Evolutionary conservation across 2,113 vertebrate genomes (phyloP).

Genomic region (Aythya baeri): DNA sequence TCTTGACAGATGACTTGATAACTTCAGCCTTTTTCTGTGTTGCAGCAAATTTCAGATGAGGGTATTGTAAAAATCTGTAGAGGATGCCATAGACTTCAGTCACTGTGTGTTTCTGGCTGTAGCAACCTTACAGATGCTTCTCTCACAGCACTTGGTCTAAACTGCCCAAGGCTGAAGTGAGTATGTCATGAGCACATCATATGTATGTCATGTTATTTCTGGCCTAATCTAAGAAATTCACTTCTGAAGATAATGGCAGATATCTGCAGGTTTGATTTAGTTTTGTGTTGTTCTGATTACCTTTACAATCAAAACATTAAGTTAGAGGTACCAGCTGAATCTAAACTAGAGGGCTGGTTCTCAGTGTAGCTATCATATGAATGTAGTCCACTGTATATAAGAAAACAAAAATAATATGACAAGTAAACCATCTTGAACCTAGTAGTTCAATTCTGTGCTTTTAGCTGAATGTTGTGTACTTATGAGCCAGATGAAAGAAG

Average conservation of each 20-base stretch:
- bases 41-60: constrained; percentile 89
- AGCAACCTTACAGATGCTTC: constrained; percentile 91
- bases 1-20: neutral
- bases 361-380: neutral
- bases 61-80: constrained; percentile 89
- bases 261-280: neutral
- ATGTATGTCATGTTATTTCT: neutral
- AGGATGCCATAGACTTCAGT: constrained; percentile 89
- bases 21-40: constrained; percentile 31
- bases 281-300: neutral
- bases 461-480: neutral
- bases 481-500: neutral
- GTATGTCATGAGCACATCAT: constrained; percentile 12
- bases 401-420: neutral
- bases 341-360: neutral
- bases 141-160: constrained; percentile 89
- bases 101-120: constrained; percentile 91
- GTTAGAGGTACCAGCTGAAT: neutral
- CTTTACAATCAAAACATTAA: neutral
- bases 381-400: neutral
- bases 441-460: neutral
- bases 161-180: constrained; percentile 92
- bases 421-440: neutral
- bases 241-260: neutral
- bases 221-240: neutral